phyloP scores from a whole-genome alignment of 2,797 vertebrate species.

The Threskiornis aethiopicus region DNA sequence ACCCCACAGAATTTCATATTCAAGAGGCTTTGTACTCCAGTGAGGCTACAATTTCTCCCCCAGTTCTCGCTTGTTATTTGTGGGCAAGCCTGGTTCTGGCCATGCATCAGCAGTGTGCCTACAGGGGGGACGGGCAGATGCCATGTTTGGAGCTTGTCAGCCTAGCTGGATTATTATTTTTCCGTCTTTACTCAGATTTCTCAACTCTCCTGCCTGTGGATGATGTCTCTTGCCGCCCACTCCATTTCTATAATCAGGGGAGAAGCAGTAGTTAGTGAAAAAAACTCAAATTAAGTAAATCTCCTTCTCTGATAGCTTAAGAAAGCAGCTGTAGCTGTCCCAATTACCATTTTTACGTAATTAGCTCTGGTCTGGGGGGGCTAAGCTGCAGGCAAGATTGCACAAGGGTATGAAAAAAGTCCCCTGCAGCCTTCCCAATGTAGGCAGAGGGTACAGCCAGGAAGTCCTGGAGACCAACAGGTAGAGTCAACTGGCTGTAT shows the following conservation, averaged over 20 bases:
- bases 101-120: background rate
- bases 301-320: background rate
- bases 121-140: background rate
- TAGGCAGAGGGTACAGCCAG: background rate
- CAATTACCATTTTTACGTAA: background rate
- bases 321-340: background rate
- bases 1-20: background rate
- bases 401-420: background rate
- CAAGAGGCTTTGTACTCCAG: background rate
- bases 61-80: background rate
- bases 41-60: background rate
- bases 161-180: background rate
- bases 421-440: background rate
- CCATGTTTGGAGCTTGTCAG: background rate
- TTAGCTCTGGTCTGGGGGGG: background rate
- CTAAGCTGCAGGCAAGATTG: background rate
- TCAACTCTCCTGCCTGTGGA: background rate
- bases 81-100: background rate
- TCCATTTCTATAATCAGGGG: background rate
- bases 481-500: background rate
- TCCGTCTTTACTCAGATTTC: background rate
- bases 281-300: background rate
- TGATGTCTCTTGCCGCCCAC: background rate
- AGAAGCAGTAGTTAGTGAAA: background rate
- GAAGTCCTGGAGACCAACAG: background rate